Conservation (phyloP, 2,113 vertebrate species). For the Barbus barbus region DNA sequence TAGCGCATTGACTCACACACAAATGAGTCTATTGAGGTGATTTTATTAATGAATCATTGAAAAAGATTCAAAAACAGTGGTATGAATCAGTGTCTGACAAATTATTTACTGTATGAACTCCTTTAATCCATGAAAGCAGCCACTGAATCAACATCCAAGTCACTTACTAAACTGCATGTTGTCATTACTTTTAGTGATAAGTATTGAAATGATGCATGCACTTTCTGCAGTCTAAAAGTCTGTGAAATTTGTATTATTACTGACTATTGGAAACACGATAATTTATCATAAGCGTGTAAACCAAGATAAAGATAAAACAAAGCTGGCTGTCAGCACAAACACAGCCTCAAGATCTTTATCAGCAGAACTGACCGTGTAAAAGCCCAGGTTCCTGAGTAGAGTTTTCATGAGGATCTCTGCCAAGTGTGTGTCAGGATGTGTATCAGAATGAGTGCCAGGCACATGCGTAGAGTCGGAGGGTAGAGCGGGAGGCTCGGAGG, state of each 20-base stretch:
- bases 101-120: background rate
- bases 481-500: constrained; percentile 77
- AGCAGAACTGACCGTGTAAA: constrained; percentile 88
- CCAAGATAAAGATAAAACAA: background rate
- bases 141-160: background rate
- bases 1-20: constrained; percentile 7
- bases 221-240: too few species aligned
- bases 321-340: background rate
- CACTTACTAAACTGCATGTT: background rate
- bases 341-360: background rate
- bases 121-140: background rate
- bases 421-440: constrained; percentile 92
- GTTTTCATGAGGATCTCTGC: constrained; percentile 99
- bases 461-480: constrained; percentile 76
- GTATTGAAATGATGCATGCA: background rate
- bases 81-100: background rate
- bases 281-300: background rate
- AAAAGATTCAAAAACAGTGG: background rate
- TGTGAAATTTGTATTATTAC: too few species aligned
- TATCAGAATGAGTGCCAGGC: constrained; percentile 65
- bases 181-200: background rate
- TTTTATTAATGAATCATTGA: too few species aligned
- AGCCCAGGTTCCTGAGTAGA: constrained; percentile 93
- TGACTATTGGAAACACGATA: too few species aligned
- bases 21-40: too few species aligned